These are phyloP conservation scores for Myotis vivesi DNA, from an alignment of 2,797 vertebrate species.

Conservation along the genomic window DNA sequence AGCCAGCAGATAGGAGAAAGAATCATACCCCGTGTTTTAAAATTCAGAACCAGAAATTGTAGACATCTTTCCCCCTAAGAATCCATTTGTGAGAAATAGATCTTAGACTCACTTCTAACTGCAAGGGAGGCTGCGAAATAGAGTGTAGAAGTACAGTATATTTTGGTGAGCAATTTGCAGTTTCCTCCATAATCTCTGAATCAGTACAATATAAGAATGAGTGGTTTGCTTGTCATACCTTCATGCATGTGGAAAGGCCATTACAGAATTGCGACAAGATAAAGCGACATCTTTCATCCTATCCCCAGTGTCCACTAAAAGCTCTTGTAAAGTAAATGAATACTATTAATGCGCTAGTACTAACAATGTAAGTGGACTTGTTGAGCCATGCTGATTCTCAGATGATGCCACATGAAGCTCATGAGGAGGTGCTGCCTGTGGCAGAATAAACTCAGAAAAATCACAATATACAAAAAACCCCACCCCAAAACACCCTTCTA, in stretches of 20 bases:
- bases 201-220: conserved; percentile 32
- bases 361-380: conserved; percentile 55
- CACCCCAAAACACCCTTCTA: not conserved
- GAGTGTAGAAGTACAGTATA: not conserved
- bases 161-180: not conserved
- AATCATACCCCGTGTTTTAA: not conserved
- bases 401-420: conserved; percentile 51
- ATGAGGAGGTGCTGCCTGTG: conserved; percentile 11
- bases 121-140: not conserved
- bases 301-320: conserved; percentile 23
- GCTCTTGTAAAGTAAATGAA: conserved; percentile 54
- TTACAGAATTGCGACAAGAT: conserved; percentile 12
- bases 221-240: conserved; percentile 43
- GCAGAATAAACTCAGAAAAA: conserved; percentile 46
- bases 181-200: conserved; percentile 34
- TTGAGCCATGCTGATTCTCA: conserved; percentile 64
- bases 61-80: not conserved
- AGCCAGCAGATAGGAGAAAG: not conserved
- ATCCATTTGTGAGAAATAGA: not conserved
- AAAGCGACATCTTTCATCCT: conserved; percentile 19
- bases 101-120: not conserved
- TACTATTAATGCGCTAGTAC: not conserved
- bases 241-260: conserved; percentile 35
- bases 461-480: not conserved
- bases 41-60: not conserved